Evolutionary conservation across 2,113 vertebrate genomes (phyloP).

Genomic region (Varanus salvator): DNA sequence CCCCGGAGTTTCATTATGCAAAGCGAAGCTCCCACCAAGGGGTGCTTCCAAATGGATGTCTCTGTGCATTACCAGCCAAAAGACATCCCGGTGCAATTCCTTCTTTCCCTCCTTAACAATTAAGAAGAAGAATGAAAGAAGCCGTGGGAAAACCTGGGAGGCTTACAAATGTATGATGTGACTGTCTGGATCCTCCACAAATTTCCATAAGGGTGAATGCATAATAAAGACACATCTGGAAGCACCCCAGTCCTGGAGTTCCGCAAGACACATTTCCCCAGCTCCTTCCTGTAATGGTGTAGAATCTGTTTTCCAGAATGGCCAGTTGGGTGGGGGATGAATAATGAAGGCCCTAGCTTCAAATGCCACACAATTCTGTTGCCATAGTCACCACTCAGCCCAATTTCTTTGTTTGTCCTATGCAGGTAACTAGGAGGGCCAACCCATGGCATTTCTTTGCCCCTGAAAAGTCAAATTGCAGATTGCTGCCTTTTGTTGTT

Average conservation of each 20-base stretch:
- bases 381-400: background rate
- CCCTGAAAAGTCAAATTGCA: background rate
- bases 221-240: background rate
- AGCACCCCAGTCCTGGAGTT: conserved; percentile 48
- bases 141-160: background rate
- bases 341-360: background rate
- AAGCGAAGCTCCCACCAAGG: conserved; percentile 73
- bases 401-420: background rate
- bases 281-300: background rate
- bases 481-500: conserved; percentile 16
- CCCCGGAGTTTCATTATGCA: conserved; percentile 84
- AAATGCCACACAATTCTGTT: background rate
- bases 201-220: background rate
- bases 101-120: background rate
- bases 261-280: conserved; percentile 60
- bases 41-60: background rate
- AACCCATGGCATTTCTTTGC: background rate
- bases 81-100: background rate
- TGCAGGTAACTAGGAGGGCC: background rate
- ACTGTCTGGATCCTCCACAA: background rate
- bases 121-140: background rate
- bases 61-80: background rate
- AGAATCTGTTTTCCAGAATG: background rate
- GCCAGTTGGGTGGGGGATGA: background rate
- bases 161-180: background rate